Evolutionary conservation across 2,888 invertebrate genomes (phyloP).

Genomic region (Ernsta delagoae): DNA sequence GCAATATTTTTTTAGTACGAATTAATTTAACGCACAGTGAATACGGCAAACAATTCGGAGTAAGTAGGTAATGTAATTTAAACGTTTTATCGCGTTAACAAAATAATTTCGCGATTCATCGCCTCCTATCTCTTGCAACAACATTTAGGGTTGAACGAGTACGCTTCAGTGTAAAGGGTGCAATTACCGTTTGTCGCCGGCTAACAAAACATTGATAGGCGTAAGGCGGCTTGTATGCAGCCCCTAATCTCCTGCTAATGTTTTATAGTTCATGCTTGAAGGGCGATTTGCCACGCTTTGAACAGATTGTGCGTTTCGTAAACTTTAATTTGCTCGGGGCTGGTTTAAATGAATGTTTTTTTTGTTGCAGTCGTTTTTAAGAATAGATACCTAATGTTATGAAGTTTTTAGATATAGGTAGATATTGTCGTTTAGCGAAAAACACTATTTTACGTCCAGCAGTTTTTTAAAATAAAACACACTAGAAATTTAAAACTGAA

Average conservation of each 20-base stretch:
- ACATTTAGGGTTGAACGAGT: conserved; percentile 35
- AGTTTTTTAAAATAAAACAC: too few relatives aligned
- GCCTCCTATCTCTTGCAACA: conserved; percentile 25
- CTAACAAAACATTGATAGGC: conserved; percentile 53
- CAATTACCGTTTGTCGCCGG: conserved; percentile 42
- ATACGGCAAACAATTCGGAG: conserved; percentile 22
- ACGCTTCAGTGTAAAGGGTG: conserved; percentile 49
- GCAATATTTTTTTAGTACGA: conserved; percentile 42
- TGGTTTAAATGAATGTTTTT: conserved; percentile 38
- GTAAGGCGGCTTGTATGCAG: conserved; percentile 47
- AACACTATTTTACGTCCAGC: too few relatives aligned
- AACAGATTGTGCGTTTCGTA: conserved; percentile 61
- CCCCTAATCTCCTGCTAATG: conserved; percentile 64
- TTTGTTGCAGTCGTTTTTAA: neutral
- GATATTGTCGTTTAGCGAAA: too few relatives aligned
- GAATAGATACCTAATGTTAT: too few relatives aligned
- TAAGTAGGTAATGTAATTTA: conserved; percentile 23
- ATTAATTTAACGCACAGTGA: conserved; percentile 62
- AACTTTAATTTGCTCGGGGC: conserved; percentile 56
- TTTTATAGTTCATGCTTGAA: conserved; percentile 53
- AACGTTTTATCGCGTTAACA: conserved; percentile 32
- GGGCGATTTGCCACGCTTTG: conserved; percentile 69
- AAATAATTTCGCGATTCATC: conserved; percentile 37
- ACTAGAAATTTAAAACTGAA: too few relatives aligned
- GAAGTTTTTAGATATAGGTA: too few relatives aligned